Conservation (phyloP, 1,140 invertebrate species). For the Papilio aristodemus region DNA sequence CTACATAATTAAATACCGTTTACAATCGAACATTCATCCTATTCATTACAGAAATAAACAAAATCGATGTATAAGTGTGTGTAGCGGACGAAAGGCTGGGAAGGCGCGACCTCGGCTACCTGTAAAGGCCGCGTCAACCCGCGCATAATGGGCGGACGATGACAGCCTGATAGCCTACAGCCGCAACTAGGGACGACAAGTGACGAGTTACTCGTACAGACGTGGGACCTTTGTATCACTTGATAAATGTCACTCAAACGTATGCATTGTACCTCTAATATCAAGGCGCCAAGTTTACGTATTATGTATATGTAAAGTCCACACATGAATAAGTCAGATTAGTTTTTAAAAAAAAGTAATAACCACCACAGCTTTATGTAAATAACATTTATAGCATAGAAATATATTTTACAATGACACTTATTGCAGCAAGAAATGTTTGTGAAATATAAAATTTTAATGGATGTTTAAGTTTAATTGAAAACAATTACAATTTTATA, state of each 20-base stretch:
- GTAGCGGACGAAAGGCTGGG: slow-evolving; percentile 21
- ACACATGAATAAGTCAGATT: too few species aligned
- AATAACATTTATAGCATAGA: too few species aligned
- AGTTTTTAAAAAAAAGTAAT: too few species aligned
- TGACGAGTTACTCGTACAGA: slow-evolving; percentile 23
- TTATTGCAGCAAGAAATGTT: too few species aligned
- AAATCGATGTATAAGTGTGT: background rate
- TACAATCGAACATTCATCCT: slow-evolving; percentile 12
- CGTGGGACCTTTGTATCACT: slow-evolving; percentile 23
- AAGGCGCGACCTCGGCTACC: slow-evolving; percentile 51
- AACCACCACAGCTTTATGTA: too few species aligned
- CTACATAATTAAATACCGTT: background rate
- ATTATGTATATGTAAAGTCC: too few species aligned
- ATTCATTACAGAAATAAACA: slow-evolving; percentile 18
- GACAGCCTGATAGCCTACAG: slow-evolving; percentile 58
- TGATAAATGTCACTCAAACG: slow-evolving; percentile 26
- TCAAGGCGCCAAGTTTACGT: slow-evolving; percentile 7
- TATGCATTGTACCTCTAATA: slow-evolving; percentile 3
- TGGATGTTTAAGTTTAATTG: too few species aligned
- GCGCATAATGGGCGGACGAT: slow-evolving; percentile 61
- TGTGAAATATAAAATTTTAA: too few species aligned
- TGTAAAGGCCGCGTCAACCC: slow-evolving; percentile 61
- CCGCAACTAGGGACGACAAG: slow-evolving; percentile 28
- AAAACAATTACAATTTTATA: too few species aligned
- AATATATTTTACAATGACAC: too few species aligned